A percentile compares a stretch with the other conserved stretches of the same genome.
phyloP scores from a whole-genome alignment of 2,113 vertebrate species.

The Origma solitaria region DNA sequence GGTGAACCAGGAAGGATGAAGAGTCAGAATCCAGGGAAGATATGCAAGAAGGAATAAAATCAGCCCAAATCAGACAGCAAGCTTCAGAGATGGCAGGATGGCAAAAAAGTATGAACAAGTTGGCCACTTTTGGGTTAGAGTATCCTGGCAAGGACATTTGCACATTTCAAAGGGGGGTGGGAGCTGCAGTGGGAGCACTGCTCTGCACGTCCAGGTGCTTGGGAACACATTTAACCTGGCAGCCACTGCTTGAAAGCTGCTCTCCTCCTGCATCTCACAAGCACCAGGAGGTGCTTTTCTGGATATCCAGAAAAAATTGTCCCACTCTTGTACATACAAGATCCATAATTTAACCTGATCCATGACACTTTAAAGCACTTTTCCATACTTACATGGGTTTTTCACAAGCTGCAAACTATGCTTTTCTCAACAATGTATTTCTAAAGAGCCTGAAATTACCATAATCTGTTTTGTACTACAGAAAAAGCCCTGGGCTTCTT shows the following conservation, averaged over 20 bases:
- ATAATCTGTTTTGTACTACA: background rate
- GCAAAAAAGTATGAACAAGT: background rate
- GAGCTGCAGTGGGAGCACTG: background rate
- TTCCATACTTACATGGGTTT: background rate
- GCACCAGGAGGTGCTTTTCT: background rate
- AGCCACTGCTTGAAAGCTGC: background rate
- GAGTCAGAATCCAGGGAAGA: background rate
- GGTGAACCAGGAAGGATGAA: background rate
- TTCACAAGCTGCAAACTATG: background rate
- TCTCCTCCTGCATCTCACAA: background rate
- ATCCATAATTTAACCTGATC: background rate
- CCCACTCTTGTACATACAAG: background rate
- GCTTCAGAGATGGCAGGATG: background rate
- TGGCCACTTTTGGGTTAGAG: background rate
- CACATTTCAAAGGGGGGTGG: background rate
- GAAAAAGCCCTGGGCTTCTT: background rate
- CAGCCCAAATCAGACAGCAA: background rate
- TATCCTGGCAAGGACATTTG: background rate
- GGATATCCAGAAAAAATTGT: background rate
- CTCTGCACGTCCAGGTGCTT: background rate
- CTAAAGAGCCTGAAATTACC: background rate
- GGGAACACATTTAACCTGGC: background rate
- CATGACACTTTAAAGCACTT: background rate
- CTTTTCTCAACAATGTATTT: background rate
- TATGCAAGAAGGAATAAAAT: background rate